Evolutionary conservation across 2,113 vertebrate species (phyloP).

Genomic region (Silurus glanis): DNA sequence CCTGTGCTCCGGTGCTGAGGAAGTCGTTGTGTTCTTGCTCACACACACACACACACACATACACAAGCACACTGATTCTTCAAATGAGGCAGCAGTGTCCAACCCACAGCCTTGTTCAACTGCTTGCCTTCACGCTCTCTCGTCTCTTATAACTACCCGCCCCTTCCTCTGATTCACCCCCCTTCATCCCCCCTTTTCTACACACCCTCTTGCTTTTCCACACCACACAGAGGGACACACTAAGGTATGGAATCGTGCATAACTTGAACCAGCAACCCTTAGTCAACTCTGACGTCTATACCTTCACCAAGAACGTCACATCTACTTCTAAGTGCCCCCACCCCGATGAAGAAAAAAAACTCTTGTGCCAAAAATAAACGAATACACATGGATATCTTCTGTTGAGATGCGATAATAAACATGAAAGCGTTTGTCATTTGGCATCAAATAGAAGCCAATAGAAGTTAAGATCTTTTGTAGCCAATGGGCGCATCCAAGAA

Average conservation of each 20-base stretch:
- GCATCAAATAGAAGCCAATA: background rate
- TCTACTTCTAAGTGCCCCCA: constrained; percentile 50
- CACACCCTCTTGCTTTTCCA: constrained; percentile 55
- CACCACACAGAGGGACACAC: constrained; percentile 45
- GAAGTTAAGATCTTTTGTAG: constrained; percentile 13
- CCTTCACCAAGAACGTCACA: constrained; percentile 60
- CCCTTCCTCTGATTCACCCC: constrained; percentile 70
- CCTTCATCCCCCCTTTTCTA: constrained; percentile 65
- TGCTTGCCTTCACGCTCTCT: constrained; percentile 66
- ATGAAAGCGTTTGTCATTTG: background rate
- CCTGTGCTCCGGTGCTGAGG: constrained; percentile 59
- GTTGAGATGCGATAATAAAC: background rate
- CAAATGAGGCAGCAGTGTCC: constrained; percentile 56
- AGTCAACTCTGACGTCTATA: constrained; percentile 65
- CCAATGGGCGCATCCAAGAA: constrained; percentile 16
- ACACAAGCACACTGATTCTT: constrained; percentile 49
- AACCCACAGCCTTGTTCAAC: constrained; percentile 73
- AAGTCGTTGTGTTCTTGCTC: constrained; percentile 53
- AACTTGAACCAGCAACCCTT: constrained; percentile 51
- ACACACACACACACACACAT: constrained; percentile 43
- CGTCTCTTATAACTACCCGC: constrained; percentile 77
- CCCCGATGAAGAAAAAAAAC: constrained; percentile 17
- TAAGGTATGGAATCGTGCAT: constrained; percentile 68
- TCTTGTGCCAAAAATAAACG: constrained; percentile 36
- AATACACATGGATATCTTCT: constrained; percentile 17